These are phyloP conservation scores for Anoplopoma fimbria DNA, from an alignment of 2,113 vertebrate genomes.

Conservation along the genomic window DNA sequence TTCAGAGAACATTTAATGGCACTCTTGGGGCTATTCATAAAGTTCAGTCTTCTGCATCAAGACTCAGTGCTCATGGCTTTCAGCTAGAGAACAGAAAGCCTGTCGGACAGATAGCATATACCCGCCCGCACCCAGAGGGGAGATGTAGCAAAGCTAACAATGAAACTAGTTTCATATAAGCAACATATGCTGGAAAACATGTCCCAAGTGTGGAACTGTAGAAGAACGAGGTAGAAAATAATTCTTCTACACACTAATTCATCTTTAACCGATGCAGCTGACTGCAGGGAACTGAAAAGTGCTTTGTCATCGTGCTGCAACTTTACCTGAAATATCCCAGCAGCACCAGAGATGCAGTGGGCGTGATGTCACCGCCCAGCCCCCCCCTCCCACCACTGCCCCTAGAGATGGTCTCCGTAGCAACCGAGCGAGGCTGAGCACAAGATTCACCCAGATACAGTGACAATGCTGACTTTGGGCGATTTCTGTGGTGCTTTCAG, in stretches of 20 bases:
- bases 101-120: constrained; percentile 31
- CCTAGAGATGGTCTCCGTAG: constrained; percentile 56
- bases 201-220: constrained; percentile 28
- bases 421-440: constrained; percentile 59
- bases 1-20: constrained; percentile 66
- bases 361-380: constrained; percentile 61
- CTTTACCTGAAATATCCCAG: constrained; percentile 63
- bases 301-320: constrained; percentile 65
- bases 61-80: constrained; percentile 58
- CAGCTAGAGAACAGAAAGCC: constrained; percentile 52
- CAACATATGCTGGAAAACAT: not conserved
- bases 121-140: not conserved
- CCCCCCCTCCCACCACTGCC: constrained; percentile 61
- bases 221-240: too few relatives aligned
- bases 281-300: constrained; percentile 51
- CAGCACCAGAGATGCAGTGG: constrained; percentile 45
- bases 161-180: constrained; percentile 5
- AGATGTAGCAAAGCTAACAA: not conserved
- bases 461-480: constrained; percentile 48
- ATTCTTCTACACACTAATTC: constrained; percentile 11
- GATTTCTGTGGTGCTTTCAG: constrained; percentile 12
- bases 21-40: constrained; percentile 70
- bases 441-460: constrained; percentile 49
- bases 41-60: constrained; percentile 71
- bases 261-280: constrained; percentile 28